Base-by-base conservation (phyloP, 2,113 vertebrate species). In the Lichenostomus cassidix region DNA sequence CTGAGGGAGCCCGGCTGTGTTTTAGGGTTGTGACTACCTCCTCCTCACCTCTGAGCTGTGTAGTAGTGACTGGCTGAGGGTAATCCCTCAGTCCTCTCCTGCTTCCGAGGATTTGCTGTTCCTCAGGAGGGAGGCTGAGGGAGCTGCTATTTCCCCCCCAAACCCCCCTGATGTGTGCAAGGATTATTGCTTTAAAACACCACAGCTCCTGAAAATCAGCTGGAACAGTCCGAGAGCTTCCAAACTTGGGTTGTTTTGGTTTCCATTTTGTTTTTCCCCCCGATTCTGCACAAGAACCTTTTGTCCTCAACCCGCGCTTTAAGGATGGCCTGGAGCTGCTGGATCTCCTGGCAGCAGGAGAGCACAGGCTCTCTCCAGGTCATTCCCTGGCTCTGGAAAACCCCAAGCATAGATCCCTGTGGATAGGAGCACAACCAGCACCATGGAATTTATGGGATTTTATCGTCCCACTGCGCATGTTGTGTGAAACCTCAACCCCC, bases 21-120 rank as follows among this genome's bases (percentile, higher is more conserved):
- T 77, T 56, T n/a, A 29, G 35, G 91, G 83, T 46, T 33, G 83
- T 81, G 76, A 50, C 92, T 77, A 87, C 92, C 94, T 96, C 89
- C 94, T 89, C 58, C 33, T 46, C 56, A 4, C 8, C 1, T 39
- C 70, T 27, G 35, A 22, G 67, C 79, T 53, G 50, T 2, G 15
- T 20, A 12, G 68, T 27, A 24, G 86, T 33, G 83, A 41, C 62
- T 27, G n/a, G 58, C 55, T 11, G 3, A 50, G n/a, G 80, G 59
- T 25, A 2, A 5, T 2, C 22, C 50, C 53, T 55, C 82, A 13
- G 70, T 1, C 4, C 63, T 55, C 23, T 46, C n/a, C 67, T 4
- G 4, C 41, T 42, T 9, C 83, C 5, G 0, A 31, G 42, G 4
- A 1, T 49, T 81, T 29, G 0, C 39, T 1, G 1, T 35, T n/a